Base-by-base conservation (phyloP, 1,140 invertebrate genomes). In the Melitaea cinxia region DNA sequence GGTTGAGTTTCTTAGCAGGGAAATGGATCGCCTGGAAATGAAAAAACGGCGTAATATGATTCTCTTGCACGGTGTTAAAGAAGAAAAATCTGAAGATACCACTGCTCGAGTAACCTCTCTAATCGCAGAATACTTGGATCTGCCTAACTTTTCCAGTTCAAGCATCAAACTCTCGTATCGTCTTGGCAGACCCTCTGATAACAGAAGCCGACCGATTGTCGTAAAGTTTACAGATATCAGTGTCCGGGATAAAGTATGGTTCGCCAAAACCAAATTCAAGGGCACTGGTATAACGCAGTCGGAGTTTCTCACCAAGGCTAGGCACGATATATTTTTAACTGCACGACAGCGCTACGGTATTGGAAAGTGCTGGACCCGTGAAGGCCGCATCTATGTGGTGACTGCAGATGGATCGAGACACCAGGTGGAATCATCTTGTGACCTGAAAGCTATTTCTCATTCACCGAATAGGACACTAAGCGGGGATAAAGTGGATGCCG, bases 181-280 rank as follows among this genome's bases (percentile, higher is more conserved):
- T 19, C 45, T 47, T 47, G 45, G 21, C 3, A 37, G 14, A 15
- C 14, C 35, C 6, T 4, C 35, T 4, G 35, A 6, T 4, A 37
- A 5, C 12, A n/a, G 35, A 14, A 37, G 15, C 6, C n/a, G 50
- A n/a, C 50, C 59, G 7, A 10, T 62, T 15, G 33, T 62, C 1
- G 50, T 62, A 0, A 62, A 62, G 24, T 62, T 62, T 14, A 12
- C 30, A 7, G 59, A 62, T 26, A 19, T 39, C 2, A 10, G 19
- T 17, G 14, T 39, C 3, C 10, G 37, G 12, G 30, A 60, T 50
- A 37, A 37, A 30, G 35, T 62, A 2, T 62, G 59, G 59, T 62
- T 35, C 4, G 14, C 50, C 21, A 62, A 62, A 33, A 30, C 50
- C 0, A 54, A 52, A 28, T 45, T 62, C 1, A 62, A 62, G 17